Base-by-base conservation (phyloP, 2,113 vertebrate genomes). In the Ctenomys sociabilis region DNA sequence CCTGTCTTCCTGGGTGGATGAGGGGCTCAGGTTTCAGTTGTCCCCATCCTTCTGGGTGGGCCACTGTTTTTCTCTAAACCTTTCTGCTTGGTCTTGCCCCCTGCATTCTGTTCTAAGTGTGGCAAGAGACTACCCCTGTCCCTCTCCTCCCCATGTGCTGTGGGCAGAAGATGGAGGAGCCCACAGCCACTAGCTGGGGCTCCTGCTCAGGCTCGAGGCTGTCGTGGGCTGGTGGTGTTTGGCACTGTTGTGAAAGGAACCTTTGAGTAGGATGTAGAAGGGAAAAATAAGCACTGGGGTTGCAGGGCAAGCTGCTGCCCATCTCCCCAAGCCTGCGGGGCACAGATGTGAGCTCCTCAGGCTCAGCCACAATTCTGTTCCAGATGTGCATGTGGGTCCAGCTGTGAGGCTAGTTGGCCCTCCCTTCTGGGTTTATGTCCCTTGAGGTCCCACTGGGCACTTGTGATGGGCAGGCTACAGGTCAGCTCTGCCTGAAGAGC, bases 401-500 rank as follows among this genome's bases (percentile, higher is more conserved):
- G 24, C 30, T 61, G 4, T 19, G 77, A 30, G 11, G 32, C 28
- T 0, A 2, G 21, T 40, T 1, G 0, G 8, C 9, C 17, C 4
- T 52, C 19, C 35, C 66, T n/a, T 40, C 35, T 28, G 4, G 24
- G 59, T 2, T 40, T 72, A 54, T 30, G 52, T 35, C 24, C 30
- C 1, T 21, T 35, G 45, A 28, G 16, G 16, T 64, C 52, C 68
- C 0, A 5, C 66, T 8, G 12, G 66, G 16, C 16, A 21, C 45
- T n/a, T 5, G 7, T 26, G 59, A 28, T 57, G 64, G 89, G 35
- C 13, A 37, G 37, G 7, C 2, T 1, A 4, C 30, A 14, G 2
- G n/a, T 9, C 52, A 59, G 85, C 30, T 10, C 37, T 32, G 16
- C 4, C 5, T 3, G 5, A 84, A 35, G 11, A 11, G 21, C 75